Evolutionary conservation across 2,113 vertebrate species (phyloP).

Genomic region (Phaethon lepturus): DNA sequence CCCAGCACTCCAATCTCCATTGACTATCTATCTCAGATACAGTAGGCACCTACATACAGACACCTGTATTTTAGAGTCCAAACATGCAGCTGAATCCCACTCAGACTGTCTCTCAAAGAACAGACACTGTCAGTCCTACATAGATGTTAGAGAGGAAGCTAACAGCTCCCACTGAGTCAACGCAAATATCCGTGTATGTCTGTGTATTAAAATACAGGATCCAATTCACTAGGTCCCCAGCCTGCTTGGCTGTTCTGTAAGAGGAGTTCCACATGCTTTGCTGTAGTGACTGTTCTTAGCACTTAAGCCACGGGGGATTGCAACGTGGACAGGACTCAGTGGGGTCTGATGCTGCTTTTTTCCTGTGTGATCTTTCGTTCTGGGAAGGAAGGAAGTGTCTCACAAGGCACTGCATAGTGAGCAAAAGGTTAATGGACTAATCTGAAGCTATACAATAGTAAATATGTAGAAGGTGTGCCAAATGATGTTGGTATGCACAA

Average conservation of each 20-base stretch:
- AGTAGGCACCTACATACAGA: background rate
- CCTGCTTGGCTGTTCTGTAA: background rate
- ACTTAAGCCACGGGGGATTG: fast-evolving
- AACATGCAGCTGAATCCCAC: background rate
- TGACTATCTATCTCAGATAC: background rate
- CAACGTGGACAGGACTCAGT: background rate
- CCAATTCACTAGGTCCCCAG: background rate
- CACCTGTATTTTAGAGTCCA: background rate
- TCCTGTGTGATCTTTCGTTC: background rate
- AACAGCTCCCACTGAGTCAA: background rate
- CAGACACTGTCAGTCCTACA: background rate
- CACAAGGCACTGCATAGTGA: background rate
- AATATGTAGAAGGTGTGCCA: background rate
- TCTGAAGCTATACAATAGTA: background rate
- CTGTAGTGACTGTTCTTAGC: background rate
- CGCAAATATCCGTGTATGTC: background rate
- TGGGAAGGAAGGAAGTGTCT: background rate
- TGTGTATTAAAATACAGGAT: background rate
- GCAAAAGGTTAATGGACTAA: background rate
- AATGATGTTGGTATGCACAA: background rate
- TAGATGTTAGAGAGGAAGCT: background rate
- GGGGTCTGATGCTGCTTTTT: background rate
- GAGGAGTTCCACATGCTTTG: background rate
- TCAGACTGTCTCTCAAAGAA: background rate
- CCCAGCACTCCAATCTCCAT: background rate